Conservation (phyloP, 2,888 invertebrate genomes). For the Nowickia ferox region DNA sequence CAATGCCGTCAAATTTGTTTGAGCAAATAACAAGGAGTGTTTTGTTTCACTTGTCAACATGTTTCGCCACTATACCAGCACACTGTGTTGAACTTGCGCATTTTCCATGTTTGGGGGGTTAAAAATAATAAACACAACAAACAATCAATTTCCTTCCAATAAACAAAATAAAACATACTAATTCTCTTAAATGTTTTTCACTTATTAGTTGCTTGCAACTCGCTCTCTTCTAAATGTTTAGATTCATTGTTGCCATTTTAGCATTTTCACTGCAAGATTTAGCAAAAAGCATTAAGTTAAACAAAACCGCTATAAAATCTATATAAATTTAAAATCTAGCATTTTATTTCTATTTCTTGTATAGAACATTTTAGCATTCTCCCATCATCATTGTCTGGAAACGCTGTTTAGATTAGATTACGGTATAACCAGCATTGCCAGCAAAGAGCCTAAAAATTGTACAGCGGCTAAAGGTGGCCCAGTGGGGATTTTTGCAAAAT, state of each 20-base stretch:
- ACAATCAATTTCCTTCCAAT: not conserved
- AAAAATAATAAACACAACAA: conserved; percentile 32
- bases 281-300: too few relatives aligned
- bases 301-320: too few relatives aligned
- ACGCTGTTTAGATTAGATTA: too few relatives aligned
- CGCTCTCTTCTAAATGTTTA: conserved; percentile 5
- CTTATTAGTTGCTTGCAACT: not conserved
- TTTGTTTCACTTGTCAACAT: conserved; percentile 65
- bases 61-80: conserved; percentile 49
- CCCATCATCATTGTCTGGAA: too few relatives aligned
- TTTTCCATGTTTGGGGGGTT: conserved; percentile 50
- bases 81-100: conserved; percentile 69
- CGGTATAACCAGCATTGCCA: too few relatives aligned
- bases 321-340: too few relatives aligned
- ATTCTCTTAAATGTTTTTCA: conserved; percentile 50
- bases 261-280: conserved; percentile 2
- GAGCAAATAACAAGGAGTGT: conserved; percentile 67
- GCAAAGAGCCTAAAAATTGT: too few relatives aligned
- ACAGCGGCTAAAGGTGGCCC: too few relatives aligned
- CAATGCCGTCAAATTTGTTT: conserved; percentile 62
- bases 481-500: too few relatives aligned
- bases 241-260: not conserved
- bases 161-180: not conserved
- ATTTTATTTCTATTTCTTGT: too few relatives aligned
- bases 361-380: too few relatives aligned